These are phyloP conservation scores for Pocillopora grandis DNA, from an alignment of 92 coral and sea anemone genomes.

Conservation along the genomic window DNA sequence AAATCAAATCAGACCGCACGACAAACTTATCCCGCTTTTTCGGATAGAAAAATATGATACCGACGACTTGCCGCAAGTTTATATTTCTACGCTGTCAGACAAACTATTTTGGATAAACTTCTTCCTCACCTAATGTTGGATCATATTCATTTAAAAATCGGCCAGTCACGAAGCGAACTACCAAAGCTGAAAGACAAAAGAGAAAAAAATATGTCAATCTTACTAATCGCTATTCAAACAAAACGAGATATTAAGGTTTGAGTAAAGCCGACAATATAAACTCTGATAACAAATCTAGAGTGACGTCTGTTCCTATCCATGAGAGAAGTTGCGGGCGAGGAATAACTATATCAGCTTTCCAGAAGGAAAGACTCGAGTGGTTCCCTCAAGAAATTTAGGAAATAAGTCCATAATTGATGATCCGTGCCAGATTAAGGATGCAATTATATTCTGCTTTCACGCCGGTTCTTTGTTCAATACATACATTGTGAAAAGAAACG, in stretches of 20 bases:
- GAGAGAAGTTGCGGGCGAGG: not conserved
- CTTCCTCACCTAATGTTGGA: constrained; percentile 91
- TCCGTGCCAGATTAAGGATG: not conserved
- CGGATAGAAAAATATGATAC: not conserved
- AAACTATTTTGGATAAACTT: not conserved
- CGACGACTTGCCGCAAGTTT: not conserved
- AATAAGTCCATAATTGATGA: constrained; percentile 15
- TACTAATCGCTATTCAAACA: constrained; percentile 53
- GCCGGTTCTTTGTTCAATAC: not conserved
- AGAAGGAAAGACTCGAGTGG: not conserved
- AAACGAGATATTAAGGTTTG: constrained; percentile 19
- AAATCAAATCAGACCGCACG: not conserved
- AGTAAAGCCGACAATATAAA: constrained; percentile 25
- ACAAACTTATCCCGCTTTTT: constrained; percentile 8
- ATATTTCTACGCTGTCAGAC: not conserved
- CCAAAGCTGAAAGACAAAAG: constrained; percentile 74
- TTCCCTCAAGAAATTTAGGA: constrained; percentile 2
- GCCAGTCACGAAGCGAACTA: constrained; percentile 97
- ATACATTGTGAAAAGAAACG: not conserved
- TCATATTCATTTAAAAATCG: constrained; percentile 95
- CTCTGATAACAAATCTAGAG: constrained; percentile 10
- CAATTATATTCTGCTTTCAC: not conserved
- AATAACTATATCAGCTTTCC: constrained; percentile 5
- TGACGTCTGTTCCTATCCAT: not conserved
- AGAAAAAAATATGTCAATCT: constrained; percentile 57